phyloP scores from a whole-genome alignment of 2,888 invertebrate genomes.

The Carcina quercana region DNA sequence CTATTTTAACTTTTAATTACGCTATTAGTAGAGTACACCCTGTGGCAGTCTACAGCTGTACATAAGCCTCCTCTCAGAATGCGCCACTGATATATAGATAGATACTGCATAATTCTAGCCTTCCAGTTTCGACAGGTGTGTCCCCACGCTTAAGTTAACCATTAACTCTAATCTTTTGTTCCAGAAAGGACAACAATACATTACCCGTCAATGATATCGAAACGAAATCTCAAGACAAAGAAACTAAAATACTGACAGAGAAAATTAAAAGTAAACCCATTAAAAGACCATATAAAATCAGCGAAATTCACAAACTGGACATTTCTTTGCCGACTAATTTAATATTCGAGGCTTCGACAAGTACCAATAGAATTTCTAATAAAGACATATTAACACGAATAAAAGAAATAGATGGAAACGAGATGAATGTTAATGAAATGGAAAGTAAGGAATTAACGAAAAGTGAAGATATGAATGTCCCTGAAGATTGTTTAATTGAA shows the following conservation, averaged over 20 bases:
- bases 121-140: too few relatives aligned
- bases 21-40: too few relatives aligned
- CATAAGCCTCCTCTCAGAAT: too few relatives aligned
- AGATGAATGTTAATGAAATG: neutral
- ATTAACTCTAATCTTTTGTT: neutral
- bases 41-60: too few relatives aligned
- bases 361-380: neutral
- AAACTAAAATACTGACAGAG: conserved; percentile 1
- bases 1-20: too few relatives aligned
- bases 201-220: conserved; percentile 3
- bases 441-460: neutral
- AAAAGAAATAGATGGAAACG: neutral
- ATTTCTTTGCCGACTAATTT: conserved; percentile 26
- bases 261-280: conserved; percentile 28
- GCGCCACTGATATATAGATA: too few relatives aligned
- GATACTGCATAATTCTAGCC: too few relatives aligned
- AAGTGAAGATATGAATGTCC: neutral
- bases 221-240: conserved; percentile 5
- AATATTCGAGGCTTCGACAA: conserved; percentile 10
- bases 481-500: neutral
- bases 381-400: neutral
- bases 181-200: neutral
- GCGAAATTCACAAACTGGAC: conserved; percentile 37
- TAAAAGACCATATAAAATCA: conserved; percentile 44
- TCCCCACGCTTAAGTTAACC: too few relatives aligned